Conservation (phyloP, 2,113 vertebrate species). For the Apteryx mantelli region DNA sequence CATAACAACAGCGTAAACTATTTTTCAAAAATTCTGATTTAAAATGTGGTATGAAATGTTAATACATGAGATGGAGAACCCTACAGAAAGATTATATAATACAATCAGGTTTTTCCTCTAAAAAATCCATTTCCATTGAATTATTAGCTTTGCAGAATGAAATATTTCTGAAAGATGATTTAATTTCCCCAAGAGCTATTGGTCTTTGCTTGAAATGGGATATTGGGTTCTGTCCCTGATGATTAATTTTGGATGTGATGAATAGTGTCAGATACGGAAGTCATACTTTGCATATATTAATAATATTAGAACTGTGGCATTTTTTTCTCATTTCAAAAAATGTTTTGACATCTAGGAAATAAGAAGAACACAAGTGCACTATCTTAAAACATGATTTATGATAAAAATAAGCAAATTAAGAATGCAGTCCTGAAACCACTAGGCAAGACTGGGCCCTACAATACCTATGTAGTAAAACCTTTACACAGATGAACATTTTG, state of each 20-base stretch:
- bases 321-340: constrained; percentile 35
- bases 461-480: neutral
- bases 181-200: constrained; percentile 74
- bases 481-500: neutral
- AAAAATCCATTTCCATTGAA: constrained; percentile 74
- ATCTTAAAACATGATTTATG: constrained; percentile 18
- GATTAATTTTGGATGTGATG: constrained; percentile 76
- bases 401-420: constrained; percentile 23
- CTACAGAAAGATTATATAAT: constrained; percentile 59
- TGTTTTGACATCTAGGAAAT: constrained; percentile 3
- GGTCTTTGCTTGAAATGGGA: constrained; percentile 61
- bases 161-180: constrained; percentile 77
- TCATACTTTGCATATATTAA: constrained; percentile 62
- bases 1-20: constrained; percentile 40
- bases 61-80: constrained; percentile 25
- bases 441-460: neutral
- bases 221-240: constrained; percentile 63
- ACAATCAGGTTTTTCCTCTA: constrained; percentile 49
- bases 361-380: neutral
- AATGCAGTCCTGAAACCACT: neutral
- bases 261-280: constrained; percentile 62
- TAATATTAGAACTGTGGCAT: constrained; percentile 23
- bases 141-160: constrained; percentile 75
- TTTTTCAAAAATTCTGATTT: constrained; percentile 52
- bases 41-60: constrained; percentile 36